Evolutionary conservation across 2,113 vertebrate species (phyloP).

Genomic region (Paradisaea rubra): DNA sequence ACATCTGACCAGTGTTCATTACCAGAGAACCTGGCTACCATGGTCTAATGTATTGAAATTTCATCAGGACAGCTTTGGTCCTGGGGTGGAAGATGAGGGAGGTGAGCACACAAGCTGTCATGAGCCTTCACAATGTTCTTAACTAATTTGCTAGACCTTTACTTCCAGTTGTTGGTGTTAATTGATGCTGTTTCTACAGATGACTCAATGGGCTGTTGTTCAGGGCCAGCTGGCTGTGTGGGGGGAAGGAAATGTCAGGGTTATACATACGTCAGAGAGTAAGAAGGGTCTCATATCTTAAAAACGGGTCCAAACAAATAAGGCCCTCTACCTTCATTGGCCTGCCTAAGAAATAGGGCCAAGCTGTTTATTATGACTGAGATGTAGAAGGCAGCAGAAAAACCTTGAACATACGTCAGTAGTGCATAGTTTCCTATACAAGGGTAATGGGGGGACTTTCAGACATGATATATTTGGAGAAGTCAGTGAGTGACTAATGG

Average conservation of each 20-base stretch:
- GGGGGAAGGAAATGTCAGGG: neutral
- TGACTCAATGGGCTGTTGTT: neutral
- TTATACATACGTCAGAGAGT: neutral
- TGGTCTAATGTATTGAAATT: neutral
- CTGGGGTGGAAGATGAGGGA: neutral
- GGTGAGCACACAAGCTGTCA: rapidly evolving
- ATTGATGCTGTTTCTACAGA: neutral
- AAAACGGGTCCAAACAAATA: neutral
- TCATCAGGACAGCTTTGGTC: neutral
- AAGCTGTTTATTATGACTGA: neutral
- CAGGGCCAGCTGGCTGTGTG: neutral
- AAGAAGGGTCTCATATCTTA: neutral
- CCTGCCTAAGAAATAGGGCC: neutral
- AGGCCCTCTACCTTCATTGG: neutral
- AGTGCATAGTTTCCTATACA: neutral
- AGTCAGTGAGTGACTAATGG: neutral
- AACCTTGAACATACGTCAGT: neutral
- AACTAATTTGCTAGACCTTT: neutral
- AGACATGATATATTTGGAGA: neutral
- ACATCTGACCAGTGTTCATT: neutral
- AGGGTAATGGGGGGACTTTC: neutral
- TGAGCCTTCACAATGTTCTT: neutral
- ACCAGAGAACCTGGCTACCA: neutral
- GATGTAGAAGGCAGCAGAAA: neutral
- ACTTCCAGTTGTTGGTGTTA: neutral